These are phyloP conservation scores for Lottia scabra DNA, from an alignment of 2,888 invertebrate species.

Conservation along the genomic window DNA sequence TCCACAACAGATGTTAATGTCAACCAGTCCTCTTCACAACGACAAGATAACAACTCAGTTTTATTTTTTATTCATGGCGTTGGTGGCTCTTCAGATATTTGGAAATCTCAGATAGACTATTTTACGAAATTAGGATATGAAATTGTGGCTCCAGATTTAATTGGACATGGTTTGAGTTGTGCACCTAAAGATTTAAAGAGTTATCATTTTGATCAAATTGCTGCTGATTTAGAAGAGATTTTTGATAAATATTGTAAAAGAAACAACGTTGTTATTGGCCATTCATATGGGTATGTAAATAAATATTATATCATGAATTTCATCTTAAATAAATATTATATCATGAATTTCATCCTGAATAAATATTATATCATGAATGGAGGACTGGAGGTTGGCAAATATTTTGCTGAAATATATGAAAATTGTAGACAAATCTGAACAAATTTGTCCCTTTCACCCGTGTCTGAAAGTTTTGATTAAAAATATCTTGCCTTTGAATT, in stretches of 20 bases:
- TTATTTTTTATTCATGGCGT: conserved; percentile 79
- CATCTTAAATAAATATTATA: too few species aligned
- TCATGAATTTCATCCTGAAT: too few species aligned
- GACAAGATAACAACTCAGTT: conserved; percentile 38
- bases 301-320: too few species aligned
- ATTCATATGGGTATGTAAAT: conserved; percentile 79
- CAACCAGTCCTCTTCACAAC: conserved; percentile 4
- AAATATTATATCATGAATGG: too few species aligned
- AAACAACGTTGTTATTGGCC: conserved; percentile 77
- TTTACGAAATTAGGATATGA: conserved; percentile 75
- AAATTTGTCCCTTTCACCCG: too few species aligned
- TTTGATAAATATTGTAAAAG: conserved; percentile 76
- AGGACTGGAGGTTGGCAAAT: too few species aligned
- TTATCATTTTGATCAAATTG: conserved; percentile 75
- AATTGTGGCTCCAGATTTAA: conserved; percentile 77
- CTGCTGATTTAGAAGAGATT: conserved; percentile 74
- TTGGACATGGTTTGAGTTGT: conserved; percentile 78
- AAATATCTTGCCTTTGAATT: too few species aligned
- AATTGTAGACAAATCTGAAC: too few species aligned
- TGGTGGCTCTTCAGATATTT: conserved; percentile 77
- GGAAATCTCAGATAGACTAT: conserved; percentile 75
- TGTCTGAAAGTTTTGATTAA: too few species aligned
- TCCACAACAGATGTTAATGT: not conserved
- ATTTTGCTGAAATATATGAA: too few species aligned
- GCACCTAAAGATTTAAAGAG: conserved; percentile 73